Percentiles rank a stretch among this genome's conserved stretches.
Conservation (phyloP, 2,797 vertebrate species). For the Anomalospiza imberbis region DNA sequence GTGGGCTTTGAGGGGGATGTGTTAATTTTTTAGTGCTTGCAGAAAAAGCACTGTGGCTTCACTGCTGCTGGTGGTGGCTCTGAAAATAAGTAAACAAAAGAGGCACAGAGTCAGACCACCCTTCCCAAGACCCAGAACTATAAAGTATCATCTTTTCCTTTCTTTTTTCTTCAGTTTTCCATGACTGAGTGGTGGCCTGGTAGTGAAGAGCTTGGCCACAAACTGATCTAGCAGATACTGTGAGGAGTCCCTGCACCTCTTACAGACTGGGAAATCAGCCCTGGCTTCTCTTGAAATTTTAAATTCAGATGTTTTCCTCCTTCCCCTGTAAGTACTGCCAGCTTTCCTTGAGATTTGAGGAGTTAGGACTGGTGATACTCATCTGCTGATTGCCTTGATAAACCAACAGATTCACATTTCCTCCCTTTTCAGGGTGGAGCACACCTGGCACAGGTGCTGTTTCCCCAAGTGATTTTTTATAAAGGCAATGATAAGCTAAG, state of each 20-base stretch:
- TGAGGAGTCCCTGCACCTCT: not conserved
- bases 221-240: not conserved
- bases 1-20: not conserved
- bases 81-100: not conserved
- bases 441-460: not conserved
- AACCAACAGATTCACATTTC: not conserved
- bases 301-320: not conserved
- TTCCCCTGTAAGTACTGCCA: not conserved
- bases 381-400: not conserved
- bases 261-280: not conserved
- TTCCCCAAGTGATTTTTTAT: not conserved
- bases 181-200: not conserved
- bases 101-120: not conserved
- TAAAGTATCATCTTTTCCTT: not conserved
- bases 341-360: not conserved
- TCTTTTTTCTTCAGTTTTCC: not conserved
- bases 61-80: not conserved
- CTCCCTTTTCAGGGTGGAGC: not conserved
- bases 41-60: not conserved
- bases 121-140: not conserved
- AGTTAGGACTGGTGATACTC: not conserved
- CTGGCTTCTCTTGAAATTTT: not conserved
- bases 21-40: not conserved
- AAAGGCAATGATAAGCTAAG: not conserved
- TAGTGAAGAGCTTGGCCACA: not conserved